Evolutionary conservation across 2,888 invertebrate species (phyloP).

Genomic region (Cyrtodaria siliqua): DNA sequence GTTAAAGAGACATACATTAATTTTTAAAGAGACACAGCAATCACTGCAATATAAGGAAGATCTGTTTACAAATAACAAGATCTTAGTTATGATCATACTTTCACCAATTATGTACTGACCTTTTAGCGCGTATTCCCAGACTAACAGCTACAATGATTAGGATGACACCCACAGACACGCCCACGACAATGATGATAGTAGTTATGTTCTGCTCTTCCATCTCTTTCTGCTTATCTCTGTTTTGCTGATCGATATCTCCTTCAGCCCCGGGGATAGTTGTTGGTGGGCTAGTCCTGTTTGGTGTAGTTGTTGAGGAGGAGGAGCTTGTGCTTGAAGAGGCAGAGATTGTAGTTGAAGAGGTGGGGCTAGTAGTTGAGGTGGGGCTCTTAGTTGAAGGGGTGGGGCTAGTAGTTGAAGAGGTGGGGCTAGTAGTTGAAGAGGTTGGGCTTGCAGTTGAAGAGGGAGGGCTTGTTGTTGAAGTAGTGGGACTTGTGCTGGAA

Average conservation of each 20-base stretch:
- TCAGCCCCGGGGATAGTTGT: not conserved
- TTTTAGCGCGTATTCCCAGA: slow-evolving; percentile 18
- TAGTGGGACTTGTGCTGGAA: not conserved
- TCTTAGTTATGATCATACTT: too few relatives aligned
- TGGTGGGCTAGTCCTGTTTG: not conserved
- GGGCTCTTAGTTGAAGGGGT: not conserved
- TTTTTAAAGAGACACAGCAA: too few relatives aligned
- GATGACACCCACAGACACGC: slow-evolving; percentile 1
- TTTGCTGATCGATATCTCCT: not conserved
- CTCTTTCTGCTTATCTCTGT: not conserved
- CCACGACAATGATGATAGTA: slow-evolving; percentile 25
- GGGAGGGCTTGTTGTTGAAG: slow-evolving; percentile 2
- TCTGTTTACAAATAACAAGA: too few relatives aligned
- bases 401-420: not conserved
- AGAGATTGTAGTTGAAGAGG: not conserved
- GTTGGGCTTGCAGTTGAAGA: not conserved
- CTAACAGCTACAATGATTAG: slow-evolving; percentile 13
- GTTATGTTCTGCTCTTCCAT: slow-evolving; percentile 6
- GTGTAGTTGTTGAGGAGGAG: slow-evolving; percentile 13
- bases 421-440: not conserved
- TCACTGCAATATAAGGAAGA: too few relatives aligned
- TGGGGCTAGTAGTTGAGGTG: slow-evolving; percentile 1
- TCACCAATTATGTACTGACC: too few relatives aligned
- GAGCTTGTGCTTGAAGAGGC: slow-evolving; percentile 1
- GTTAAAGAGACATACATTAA: too few relatives aligned